Evolutionary conservation across 2,113 vertebrate species (phyloP).

Genomic region (Anhinga anhinga): DNA sequence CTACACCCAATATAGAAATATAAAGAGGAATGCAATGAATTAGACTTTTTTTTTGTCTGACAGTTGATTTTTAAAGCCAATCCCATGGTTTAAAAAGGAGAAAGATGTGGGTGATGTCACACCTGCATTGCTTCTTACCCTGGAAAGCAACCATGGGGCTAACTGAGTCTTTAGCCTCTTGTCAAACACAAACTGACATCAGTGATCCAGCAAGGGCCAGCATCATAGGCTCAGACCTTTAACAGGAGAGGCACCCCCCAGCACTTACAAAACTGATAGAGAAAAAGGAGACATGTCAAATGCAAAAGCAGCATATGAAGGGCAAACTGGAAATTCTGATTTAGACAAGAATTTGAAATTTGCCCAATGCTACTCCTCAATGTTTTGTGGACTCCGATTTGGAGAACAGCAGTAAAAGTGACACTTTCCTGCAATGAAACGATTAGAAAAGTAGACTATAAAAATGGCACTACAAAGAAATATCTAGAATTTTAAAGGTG

Average conservation of each 20-base stretch:
- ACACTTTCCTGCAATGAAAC: not conserved
- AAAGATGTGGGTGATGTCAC: not conserved
- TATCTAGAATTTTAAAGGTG: conserved; percentile 37
- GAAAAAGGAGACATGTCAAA: not conserved
- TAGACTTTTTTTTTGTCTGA: not conserved
- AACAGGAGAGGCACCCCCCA: not conserved
- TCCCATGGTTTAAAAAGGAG: not conserved
- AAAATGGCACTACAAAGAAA: conserved; percentile 36
- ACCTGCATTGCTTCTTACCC: not conserved
- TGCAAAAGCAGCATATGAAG: not conserved
- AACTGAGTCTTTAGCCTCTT: not conserved
- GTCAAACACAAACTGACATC: not conserved
- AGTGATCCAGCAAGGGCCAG: not conserved
- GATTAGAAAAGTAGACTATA: not conserved
- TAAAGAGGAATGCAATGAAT: not conserved
- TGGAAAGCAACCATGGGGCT: not conserved
- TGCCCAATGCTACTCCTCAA: not conserved
- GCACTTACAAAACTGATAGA: not conserved
- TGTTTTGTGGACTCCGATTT: not conserved
- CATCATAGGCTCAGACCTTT: not conserved
- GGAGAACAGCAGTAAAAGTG: not conserved
- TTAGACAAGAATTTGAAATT: not conserved
- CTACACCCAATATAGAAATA: conserved; percentile 7
- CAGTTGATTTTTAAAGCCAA: conserved; percentile 25
- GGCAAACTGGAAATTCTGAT: not conserved